Conservation (phyloP, 2,113 vertebrate species). For the Austrofundulus limnaeus region DNA sequence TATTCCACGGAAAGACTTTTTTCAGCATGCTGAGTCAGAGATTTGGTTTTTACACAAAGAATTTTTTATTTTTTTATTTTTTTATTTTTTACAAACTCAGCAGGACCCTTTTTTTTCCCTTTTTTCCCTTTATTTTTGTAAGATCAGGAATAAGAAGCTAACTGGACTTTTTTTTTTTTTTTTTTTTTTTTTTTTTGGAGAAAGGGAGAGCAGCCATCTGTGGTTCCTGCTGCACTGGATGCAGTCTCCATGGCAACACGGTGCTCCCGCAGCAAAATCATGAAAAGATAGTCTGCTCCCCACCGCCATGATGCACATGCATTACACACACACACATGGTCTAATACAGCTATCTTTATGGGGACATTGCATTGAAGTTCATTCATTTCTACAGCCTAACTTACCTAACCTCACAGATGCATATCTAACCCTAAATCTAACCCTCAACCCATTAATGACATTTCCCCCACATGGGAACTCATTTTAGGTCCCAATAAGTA, state of each 20-base stretch:
- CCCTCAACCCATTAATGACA: too few species aligned
- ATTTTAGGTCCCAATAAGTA: too few species aligned
- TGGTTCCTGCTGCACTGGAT: slow-evolving; percentile 76
- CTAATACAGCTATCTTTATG: too few species aligned
- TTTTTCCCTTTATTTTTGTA: too few species aligned
- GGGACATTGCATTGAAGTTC: too few species aligned
- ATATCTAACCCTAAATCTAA: too few species aligned
- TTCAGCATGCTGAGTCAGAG: slow-evolving; percentile 28
- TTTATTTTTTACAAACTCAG: slow-evolving; percentile 4
- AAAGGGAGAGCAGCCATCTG: slow-evolving; percentile 59
- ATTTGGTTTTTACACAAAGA: slow-evolving; percentile 23
- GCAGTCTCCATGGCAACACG: slow-evolving; percentile 83
- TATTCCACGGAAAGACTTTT: neutral
- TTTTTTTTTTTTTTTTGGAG: too few species aligned
- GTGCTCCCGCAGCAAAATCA: slow-evolving; percentile 74
- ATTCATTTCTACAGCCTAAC: too few species aligned
- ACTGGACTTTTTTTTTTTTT: slow-evolving; percentile 40
- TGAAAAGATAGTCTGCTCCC: slow-evolving; percentile 49
- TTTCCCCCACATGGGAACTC: too few species aligned
- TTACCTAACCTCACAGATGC: too few species aligned
- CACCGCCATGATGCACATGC: slow-evolving; percentile 51
- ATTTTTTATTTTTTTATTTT: neutral
- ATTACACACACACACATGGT: slow-evolving; percentile 13
- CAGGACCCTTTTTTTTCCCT: slow-evolving; percentile 23
- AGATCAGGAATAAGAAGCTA: slow-evolving; percentile 38